Percentiles rank a stretch among this genome's conserved stretches.
Conservation (phyloP, 2,888 invertebrate species). For the Trisateles emortualis region DNA sequence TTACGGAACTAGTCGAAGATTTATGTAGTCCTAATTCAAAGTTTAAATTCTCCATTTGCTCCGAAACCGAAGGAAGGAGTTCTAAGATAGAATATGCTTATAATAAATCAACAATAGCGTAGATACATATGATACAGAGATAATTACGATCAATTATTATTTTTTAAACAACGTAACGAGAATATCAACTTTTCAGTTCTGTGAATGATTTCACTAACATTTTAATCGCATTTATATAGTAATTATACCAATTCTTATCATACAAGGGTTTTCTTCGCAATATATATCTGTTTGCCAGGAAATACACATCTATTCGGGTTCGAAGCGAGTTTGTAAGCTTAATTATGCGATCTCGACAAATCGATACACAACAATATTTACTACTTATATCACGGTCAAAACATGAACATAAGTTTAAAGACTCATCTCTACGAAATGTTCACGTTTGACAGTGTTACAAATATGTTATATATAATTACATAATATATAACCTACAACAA, state of each 20-base stretch:
- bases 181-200: constrained; percentile 86
- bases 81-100: constrained; percentile 75
- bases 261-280: constrained; percentile 38
- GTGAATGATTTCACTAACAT: constrained; percentile 85
- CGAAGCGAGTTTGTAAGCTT: constrained; percentile 72
- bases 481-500: constrained; percentile 75
- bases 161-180: constrained; percentile 84
- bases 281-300: constrained; percentile 49
- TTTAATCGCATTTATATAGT: constrained; percentile 67
- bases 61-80: constrained; percentile 47
- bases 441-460: constrained; percentile 32
- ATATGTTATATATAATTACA: constrained; percentile 47
- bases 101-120: constrained; percentile 81
- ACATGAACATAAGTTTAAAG: constrained; percentile 4
- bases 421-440: constrained; percentile 11
- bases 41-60: constrained; percentile 43
- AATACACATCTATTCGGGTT: constrained; percentile 65
- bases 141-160: constrained; percentile 72
- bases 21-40: constrained; percentile 37
- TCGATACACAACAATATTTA: constrained; percentile 69
- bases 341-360: constrained; percentile 64
- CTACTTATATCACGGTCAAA: constrained; percentile 39
- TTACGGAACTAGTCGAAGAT: constrained; percentile 29
- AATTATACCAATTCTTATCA: constrained; percentile 48
- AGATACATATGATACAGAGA: constrained; percentile 80